phyloP scores from a whole-genome alignment of 2,113 vertebrate genomes.

The Phoxinus phoxinus region DNA sequence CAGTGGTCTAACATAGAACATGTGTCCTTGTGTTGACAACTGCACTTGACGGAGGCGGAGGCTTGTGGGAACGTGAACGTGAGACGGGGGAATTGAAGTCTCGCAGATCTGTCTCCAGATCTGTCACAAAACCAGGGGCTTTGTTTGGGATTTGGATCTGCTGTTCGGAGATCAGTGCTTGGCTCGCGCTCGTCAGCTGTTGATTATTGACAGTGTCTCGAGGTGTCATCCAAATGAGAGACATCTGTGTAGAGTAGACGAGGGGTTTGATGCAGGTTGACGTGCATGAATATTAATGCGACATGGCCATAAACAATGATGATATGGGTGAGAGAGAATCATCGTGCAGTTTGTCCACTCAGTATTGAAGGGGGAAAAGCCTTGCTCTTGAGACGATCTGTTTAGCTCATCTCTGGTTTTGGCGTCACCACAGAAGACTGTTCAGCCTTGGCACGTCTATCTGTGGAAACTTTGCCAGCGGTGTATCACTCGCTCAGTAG shows the following conservation, averaged over 20 bases:
- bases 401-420: constrained; percentile 26
- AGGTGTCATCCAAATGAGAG: neutral
- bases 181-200: constrained; percentile 20
- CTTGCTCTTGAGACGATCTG: neutral
- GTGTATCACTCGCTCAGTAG: too few species aligned
- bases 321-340: neutral
- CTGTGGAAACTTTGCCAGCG: neutral
- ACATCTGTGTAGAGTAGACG: constrained; percentile 17
- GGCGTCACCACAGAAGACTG: neutral
- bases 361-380: neutral
- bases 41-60: constrained; percentile 37
- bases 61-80: constrained; percentile 17
- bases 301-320: neutral
- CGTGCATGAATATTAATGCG: constrained; percentile 33
- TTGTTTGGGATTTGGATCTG: constrained; percentile 31
- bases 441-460: neutral
- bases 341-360: neutral
- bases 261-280: neutral
- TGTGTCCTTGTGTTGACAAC: constrained; percentile 44
- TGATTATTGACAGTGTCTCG: constrained; percentile 32
- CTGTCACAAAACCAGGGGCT: constrained; percentile 28
- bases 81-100: constrained; percentile 30
- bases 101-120: constrained; percentile 42
- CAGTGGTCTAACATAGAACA: constrained; percentile 46
- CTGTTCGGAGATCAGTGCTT: constrained; percentile 42